These are phyloP conservation scores for Cyprinodon variegatus DNA, from an alignment of 2,113 vertebrate genomes.

Conservation along the genomic window DNA sequence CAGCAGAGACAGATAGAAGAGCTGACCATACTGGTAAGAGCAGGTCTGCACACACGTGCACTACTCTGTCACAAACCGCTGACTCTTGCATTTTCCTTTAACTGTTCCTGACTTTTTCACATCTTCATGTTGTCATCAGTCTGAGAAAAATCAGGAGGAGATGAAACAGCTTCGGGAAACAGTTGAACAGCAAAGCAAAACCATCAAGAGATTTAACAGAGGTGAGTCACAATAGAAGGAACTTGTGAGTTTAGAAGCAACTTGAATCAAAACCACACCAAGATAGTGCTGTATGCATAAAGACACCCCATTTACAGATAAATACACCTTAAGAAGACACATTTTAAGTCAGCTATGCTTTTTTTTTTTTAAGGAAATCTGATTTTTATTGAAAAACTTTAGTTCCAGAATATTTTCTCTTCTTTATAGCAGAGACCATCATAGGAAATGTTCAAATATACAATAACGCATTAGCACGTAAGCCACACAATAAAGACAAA, in stretches of 20 bases:
- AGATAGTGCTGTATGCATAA: no score
- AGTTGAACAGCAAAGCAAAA: slow-evolving; percentile 76
- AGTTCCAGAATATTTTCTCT: background rate
- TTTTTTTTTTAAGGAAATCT: background rate
- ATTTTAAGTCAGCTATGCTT: background rate
- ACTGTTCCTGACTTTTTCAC: background rate
- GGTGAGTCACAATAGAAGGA: slow-evolving; percentile 56
- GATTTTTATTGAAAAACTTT: background rate
- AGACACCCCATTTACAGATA: background rate
- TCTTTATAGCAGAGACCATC: background rate
- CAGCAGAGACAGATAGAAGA: slow-evolving; percentile 78
- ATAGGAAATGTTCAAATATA: background rate
- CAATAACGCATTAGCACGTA: background rate
- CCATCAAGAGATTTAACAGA: slow-evolving; percentile 84
- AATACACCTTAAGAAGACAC: background rate
- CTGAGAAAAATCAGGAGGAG: slow-evolving; percentile 70
- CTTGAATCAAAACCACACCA: background rate
- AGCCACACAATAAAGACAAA: no score
- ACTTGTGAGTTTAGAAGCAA: background rate
- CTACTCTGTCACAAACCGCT: background rate
- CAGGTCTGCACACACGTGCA: background rate
- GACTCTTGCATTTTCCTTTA: background rate
- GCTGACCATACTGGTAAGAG: slow-evolving; percentile 71
- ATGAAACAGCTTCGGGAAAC: slow-evolving; percentile 77
- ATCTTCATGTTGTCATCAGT: slow-evolving; percentile 45